phyloP scores from a whole-genome alignment of 2,797 vertebrate species.

The Paguma larvata region DNA sequence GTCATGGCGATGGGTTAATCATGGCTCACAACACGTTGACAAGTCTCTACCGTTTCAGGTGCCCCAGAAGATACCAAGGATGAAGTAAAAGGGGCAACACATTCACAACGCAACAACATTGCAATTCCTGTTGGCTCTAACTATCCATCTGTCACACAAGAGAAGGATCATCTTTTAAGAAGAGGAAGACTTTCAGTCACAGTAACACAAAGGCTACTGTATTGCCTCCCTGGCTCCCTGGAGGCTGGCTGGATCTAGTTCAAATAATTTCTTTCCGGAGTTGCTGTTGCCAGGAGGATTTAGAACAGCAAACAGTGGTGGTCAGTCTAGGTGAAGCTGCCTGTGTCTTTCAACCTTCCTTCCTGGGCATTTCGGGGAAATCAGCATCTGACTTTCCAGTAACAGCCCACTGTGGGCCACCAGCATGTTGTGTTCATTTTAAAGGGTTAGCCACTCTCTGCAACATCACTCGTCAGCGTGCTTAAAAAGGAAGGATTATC shows the following conservation, averaged over 20 bases:
- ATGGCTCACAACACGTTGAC: neutral
- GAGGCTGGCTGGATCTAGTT: conserved; percentile 46
- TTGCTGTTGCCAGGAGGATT: conserved; percentile 2
- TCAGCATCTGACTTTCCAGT: conserved; percentile 9
- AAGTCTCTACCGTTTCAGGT: neutral
- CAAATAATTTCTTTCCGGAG: conserved; percentile 17
- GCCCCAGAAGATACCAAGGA: neutral
- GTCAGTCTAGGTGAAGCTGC: conserved; percentile 18
- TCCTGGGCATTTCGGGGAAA: conserved; percentile 37
- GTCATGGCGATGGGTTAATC: neutral
- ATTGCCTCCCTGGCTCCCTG: neutral
- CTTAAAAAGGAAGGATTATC: conserved; percentile 19
- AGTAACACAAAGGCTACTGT: neutral
- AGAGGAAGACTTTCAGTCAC: neutral
- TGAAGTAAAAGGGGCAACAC: neutral
- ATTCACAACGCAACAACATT: neutral
- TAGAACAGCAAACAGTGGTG: conserved; percentile 14
- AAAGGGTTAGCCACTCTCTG: neutral
- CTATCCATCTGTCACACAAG: neutral
- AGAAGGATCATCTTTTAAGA: conserved; percentile 62
- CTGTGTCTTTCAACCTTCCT: neutral
- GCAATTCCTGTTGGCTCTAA: neutral
- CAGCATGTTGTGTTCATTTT: neutral
- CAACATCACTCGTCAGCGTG: neutral
- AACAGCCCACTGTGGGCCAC: neutral